phyloP scores from a whole-genome alignment of 2,113 vertebrate genomes.

The zebrafish (Danio rerio) region GRCz12tu NC_133184.1:44592501-44593000 shows the following conservation, averaged over 20 bases:
- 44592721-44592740: conserved; percentile 57
- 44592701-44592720: conserved; percentile 98
- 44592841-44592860: conserved; percentile 95
- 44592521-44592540: conserved; percentile 85
- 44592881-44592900: conserved; percentile 84
- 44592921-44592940: conserved; percentile 79
- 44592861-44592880: conserved; percentile 84
- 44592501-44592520: conserved; percentile 95
- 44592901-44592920: conserved; percentile 81
- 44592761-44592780: not conserved
- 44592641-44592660: conserved; percentile 93
- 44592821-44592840: conserved; percentile 92
- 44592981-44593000: conserved; percentile 94
- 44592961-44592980: conserved; percentile 89
- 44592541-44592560: conserved; percentile 83
- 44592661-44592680: conserved; percentile 90
- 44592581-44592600: conserved; percentile 86
- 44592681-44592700: conserved; percentile 91
- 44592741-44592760: not conserved
- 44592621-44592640: conserved; percentile 86
- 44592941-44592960: conserved; percentile 82
- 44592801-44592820: conserved; percentile 92
- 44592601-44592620: conserved; percentile 96
- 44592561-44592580: conserved; percentile 85
- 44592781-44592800: not conserved